A percentile compares a stretch with the other conserved stretches of the same genome.
Conservation (phyloP, 2,888 invertebrate genomes). For the Pollenia labialis region DNA sequence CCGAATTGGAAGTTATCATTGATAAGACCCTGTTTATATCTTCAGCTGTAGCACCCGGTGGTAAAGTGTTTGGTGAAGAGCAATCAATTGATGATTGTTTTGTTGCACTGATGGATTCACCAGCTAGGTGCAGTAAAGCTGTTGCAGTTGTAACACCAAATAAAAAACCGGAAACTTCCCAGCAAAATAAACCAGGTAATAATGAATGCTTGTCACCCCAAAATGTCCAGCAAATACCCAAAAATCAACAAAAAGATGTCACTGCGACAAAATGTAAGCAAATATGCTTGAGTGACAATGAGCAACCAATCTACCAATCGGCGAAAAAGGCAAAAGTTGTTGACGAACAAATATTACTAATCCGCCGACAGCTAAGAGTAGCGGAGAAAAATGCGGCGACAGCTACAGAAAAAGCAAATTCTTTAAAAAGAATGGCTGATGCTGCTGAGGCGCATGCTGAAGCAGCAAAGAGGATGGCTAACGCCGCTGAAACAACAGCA, state of each 20-base stretch:
- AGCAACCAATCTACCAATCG: background rate
- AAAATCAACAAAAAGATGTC: background rate
- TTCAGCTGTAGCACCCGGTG: background rate
- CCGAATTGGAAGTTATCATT: constrained; percentile 20
- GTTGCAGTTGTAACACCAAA: constrained; percentile 25
- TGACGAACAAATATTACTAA: constrained; percentile 1
- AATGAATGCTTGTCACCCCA: background rate
- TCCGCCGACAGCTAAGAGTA: constrained; percentile 44
- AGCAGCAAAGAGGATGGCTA: constrained; percentile 6
- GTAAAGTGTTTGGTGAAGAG: constrained; percentile 6
- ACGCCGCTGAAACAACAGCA: constrained; percentile 25
- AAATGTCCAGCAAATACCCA: background rate
- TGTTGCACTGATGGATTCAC: constrained; percentile 9
- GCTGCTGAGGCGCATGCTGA: constrained; percentile 33
- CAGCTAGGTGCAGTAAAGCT: background rate
- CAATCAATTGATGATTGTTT: constrained; percentile 17
- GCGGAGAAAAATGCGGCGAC: constrained; percentile 13
- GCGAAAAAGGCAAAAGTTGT: constrained; percentile 26
- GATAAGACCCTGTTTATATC: constrained; percentile 9
- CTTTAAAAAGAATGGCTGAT: constrained; percentile 38
- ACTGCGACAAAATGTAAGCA: constrained; percentile 3
- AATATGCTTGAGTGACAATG: background rate
- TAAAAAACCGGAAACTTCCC: background rate
- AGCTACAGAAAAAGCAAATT: background rate
- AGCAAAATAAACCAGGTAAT: background rate